These are phyloP conservation scores for Sphenodon punctatus DNA, from an alignment of 2,797 vertebrate species.

Conservation along the genomic window DNA sequence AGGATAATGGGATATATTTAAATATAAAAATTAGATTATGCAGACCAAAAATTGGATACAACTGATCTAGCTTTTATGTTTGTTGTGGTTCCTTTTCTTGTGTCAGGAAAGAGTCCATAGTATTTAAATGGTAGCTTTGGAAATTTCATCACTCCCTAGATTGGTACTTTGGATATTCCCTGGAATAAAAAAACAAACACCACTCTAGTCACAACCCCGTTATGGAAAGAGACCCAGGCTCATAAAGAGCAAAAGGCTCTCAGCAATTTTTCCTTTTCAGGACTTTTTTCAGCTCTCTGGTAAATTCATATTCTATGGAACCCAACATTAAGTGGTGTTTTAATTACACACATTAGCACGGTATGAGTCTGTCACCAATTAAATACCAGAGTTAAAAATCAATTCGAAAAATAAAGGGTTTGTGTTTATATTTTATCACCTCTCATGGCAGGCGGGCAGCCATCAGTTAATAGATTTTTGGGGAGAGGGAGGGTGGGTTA, in stretches of 20 bases:
- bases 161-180: background rate
- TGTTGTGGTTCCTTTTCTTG: background rate
- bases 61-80: background rate
- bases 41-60: too few relatives aligned
- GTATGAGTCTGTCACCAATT: background rate
- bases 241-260: background rate
- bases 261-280: background rate
- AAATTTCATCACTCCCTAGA: background rate
- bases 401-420: background rate
- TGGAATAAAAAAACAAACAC: background rate
- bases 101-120: background rate
- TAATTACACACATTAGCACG: background rate
- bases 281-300: background rate
- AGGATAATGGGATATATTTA: too few relatives aligned
- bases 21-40: too few relatives aligned
- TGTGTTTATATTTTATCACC: background rate
- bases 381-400: background rate
- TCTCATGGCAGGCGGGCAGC: background rate
- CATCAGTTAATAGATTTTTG: background rate
- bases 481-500: too few relatives aligned
- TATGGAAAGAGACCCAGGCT: background rate
- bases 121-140: background rate
- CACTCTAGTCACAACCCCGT: background rate
- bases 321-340: background rate
- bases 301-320: background rate